A percentile compares a stretch with the other conserved stretches of the same genome.
Conservation (phyloP, 2,113 vertebrate species). For the Prochilodus magdalenae region DNA sequence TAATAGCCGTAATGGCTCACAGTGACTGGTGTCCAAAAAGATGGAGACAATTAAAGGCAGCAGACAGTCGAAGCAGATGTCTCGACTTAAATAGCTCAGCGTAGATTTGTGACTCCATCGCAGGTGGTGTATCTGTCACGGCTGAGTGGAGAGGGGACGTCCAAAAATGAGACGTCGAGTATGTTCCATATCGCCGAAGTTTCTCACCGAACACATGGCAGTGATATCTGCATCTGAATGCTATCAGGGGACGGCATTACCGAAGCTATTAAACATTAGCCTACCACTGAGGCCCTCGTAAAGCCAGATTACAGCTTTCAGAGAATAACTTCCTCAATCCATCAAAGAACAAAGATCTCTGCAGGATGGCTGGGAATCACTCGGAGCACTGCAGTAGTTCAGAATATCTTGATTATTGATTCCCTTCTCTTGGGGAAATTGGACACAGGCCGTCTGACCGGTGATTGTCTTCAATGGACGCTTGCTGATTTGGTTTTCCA, state of each 20-base stretch:
- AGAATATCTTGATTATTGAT: background rate
- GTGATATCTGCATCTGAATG: slow-evolving; percentile 25
- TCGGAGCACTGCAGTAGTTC: background rate
- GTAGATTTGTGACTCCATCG: slow-evolving; percentile 20
- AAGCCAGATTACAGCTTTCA: background rate
- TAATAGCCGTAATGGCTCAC: slow-evolving; percentile 5
- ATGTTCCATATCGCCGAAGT: slow-evolving; percentile 1
- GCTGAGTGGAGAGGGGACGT: slow-evolving; percentile 6
- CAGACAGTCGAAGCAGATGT: slow-evolving; percentile 49
- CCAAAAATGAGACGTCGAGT: slow-evolving; percentile 19
- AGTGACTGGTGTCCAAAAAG: background rate
- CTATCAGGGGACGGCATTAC: slow-evolving; percentile 1
- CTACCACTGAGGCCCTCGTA: background rate
- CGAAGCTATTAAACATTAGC: background rate
- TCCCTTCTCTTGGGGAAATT: background rate
- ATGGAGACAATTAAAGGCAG: slow-evolving; percentile 25
- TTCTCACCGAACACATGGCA: slow-evolving; percentile 29
- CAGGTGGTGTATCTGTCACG: slow-evolving; percentile 23
- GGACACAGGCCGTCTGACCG: background rate
- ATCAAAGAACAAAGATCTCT: background rate
- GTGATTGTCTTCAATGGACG: too few species aligned
- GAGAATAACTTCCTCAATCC: background rate
- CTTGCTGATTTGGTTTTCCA: too few species aligned
- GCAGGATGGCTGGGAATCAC: background rate
- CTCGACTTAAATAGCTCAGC: slow-evolving; percentile 24